A percentile compares a stretch with the other conserved stretches of the same genome.
phyloP scores from a whole-genome alignment of 2,888 invertebrate genomes.

The Mylabris sibirica region DNA sequence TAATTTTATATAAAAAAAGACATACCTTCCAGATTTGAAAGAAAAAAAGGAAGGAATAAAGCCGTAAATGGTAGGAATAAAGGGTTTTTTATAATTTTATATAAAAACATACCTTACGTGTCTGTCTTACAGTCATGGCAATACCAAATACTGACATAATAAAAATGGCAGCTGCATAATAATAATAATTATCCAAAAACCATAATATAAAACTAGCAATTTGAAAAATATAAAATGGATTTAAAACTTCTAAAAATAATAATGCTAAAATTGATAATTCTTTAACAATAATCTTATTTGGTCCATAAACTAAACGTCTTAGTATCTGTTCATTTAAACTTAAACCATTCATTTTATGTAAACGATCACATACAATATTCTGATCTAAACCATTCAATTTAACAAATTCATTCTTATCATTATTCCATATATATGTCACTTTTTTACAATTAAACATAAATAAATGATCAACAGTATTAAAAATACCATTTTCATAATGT shows the following conservation, averaged over 20 bases:
- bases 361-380: constrained; percentile 69
- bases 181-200: constrained; percentile 89
- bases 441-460: constrained; percentile 85
- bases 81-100: too few relatives aligned
- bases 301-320: constrained; percentile 82
- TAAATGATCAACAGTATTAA: constrained; percentile 53
- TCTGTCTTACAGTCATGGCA: constrained; percentile 83
- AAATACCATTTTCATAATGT: constrained; percentile 58
- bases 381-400: constrained; percentile 78
- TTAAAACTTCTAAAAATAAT: constrained; percentile 82
- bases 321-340: constrained; percentile 67
- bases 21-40: too few relatives aligned
- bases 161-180: constrained; percentile 87
- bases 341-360: constrained; percentile 71
- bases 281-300: constrained; percentile 84
- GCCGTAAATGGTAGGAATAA: too few relatives aligned
- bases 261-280: constrained; percentile 76
- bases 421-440: constrained; percentile 82
- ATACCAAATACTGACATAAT: constrained; percentile 86
- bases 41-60: too few relatives aligned
- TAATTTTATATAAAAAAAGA: too few relatives aligned
- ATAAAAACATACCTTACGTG: constrained; percentile 71
- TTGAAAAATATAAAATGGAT: constrained; percentile 97
- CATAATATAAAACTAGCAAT: constrained; percentile 88
- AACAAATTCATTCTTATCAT: constrained; percentile 70